Percentiles rank a stretch among this genome's conserved stretches.
phyloP scores from a whole-genome alignment of 2,797 vertebrate genomes.

The Trachops cirrhosus region DNA sequence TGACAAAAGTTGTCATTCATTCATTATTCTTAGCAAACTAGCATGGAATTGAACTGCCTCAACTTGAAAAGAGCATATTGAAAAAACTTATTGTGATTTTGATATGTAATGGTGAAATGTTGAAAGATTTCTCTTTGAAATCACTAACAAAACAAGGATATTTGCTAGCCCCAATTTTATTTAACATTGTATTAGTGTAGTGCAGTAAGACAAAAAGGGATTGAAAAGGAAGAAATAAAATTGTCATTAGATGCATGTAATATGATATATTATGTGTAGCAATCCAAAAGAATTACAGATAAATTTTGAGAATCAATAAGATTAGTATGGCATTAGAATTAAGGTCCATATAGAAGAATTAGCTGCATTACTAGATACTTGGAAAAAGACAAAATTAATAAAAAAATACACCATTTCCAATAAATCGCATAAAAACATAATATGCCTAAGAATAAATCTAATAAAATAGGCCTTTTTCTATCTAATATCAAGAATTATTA shows the following conservation, averaged over 20 bases:
- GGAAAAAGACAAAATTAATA: background rate
- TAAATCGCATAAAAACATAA: background rate
- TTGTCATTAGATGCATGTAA: slow-evolving; percentile 4
- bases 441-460: background rate
- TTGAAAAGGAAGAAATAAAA: slow-evolving; percentile 7
- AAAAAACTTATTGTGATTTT: background rate
- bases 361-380: background rate
- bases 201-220: background rate
- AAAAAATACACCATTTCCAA: background rate
- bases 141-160: background rate
- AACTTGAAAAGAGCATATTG: background rate
- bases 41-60: background rate
- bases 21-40: background rate
- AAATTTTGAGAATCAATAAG: background rate
- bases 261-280: background rate
- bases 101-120: background rate
- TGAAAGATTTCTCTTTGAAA: background rate
- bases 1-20: background rate
- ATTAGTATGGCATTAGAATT: slow-evolving; percentile 6
- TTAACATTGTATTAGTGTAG: background rate
- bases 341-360: background rate
- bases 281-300: background rate
- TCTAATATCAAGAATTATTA: background rate
- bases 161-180: background rate
- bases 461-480: background rate